Evolutionary conservation across 2,888 invertebrate species (phyloP).

Genomic region (Drosophila falleni): DNA sequence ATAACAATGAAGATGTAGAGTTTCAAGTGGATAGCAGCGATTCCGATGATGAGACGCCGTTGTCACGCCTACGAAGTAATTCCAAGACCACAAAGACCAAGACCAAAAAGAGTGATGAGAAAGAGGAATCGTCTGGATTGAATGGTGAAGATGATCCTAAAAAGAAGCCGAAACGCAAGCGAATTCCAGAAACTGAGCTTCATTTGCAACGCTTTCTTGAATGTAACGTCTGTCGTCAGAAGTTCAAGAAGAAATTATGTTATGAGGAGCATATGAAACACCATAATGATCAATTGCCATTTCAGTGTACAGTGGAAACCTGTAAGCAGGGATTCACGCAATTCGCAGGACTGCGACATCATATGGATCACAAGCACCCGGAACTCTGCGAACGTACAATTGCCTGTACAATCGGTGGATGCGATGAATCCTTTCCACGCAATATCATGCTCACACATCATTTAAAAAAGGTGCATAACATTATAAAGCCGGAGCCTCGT

Average conservation of each 20-base stretch:
- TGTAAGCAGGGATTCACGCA: constrained; percentile 82
- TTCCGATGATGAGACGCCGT: constrained; percentile 70
- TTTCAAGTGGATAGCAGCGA: constrained; percentile 69
- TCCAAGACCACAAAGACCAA: constrained; percentile 12
- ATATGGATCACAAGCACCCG: constrained; percentile 79
- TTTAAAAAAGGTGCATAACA: constrained; percentile 75
- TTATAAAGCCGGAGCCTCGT: constrained; percentile 63
- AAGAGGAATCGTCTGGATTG: neutral
- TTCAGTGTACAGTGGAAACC: constrained; percentile 79
- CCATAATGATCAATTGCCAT: constrained; percentile 82
- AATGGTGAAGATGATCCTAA: neutral
- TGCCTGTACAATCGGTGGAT: constrained; percentile 79
- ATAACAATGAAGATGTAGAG: constrained; percentile 57
- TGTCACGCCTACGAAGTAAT: constrained; percentile 53
- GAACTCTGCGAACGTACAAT: constrained; percentile 74
- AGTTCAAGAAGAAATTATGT: constrained; percentile 74
- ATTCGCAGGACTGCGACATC: constrained; percentile 75
- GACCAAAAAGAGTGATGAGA: constrained; percentile 10
- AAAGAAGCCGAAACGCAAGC: constrained; percentile 44
- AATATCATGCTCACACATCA: constrained; percentile 80
- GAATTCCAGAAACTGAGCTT: constrained; percentile 52
- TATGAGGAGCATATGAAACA: constrained; percentile 83
- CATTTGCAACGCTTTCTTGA: constrained; percentile 35
- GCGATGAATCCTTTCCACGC: constrained; percentile 76
- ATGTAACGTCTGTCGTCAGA: constrained; percentile 81